Base-by-base conservation (phyloP, 2,113 vertebrate genomes). In the Tautogolabrus adspersus region DNA sequence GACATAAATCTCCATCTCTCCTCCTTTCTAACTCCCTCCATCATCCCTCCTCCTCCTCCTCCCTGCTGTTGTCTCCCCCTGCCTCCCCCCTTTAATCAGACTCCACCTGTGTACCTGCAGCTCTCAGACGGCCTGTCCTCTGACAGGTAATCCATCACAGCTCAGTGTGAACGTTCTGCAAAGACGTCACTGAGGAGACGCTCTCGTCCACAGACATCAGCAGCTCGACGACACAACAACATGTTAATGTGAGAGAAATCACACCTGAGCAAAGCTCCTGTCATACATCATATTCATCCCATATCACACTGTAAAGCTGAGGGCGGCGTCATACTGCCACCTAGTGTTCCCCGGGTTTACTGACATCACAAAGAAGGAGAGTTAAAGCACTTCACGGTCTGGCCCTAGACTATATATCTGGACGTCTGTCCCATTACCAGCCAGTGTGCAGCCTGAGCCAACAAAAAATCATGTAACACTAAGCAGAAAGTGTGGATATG, bases 121-220 rank as follows among this genome's bases (percentile, higher is more conserved):
- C 47, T 49, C 47, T 16, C 15, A 47, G 46, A 19, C 47, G 7
- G 18, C 47, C 47, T 19, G 16, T 18, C 16, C 18, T 52, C 49
- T n/a, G 49, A 52, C 49, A 52, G 49, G 13, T 52, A 15, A 80
- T 90, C 83, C 70, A 82, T 88, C 83, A 89, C 44, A 55, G 74
- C 56, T 70, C 79, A 72, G 62, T 38, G 64, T 60, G 26, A 30
- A 52, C 19, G 67, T 57, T 18, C 51, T 54, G 65, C 30, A 6
- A 6, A 34, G 46, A 57, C 40, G 34, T 62, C 7, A 2, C 16
- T 0, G 22, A 0, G 4, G 10, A 68, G 42, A 16, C 0, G 2
- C 21, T 51, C 12, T 49, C 38, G 65, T 10, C 54, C 26, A 19
- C 30, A 37, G 44, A 68, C 60, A 30, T 54, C n/a, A 56, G 46